phyloP scores from a whole-genome alignment of 1,140 invertebrate genomes.

The Cardiocondyla obscurior region DNA sequence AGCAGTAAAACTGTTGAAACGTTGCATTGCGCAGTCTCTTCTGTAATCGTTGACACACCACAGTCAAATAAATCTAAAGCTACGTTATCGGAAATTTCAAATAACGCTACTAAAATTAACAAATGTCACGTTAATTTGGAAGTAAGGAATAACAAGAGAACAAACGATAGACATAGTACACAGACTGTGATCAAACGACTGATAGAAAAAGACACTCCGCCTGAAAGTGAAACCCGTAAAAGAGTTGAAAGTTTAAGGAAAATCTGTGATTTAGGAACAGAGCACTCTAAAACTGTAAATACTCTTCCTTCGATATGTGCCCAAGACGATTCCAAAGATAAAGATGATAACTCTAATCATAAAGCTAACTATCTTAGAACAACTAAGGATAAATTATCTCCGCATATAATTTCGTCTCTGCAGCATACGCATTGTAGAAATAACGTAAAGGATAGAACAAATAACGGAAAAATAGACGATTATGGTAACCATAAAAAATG shows the following conservation, averaged over 20 bases:
- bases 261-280: conserved; percentile 68
- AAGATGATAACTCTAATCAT: conserved; percentile 55
- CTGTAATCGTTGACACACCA: conserved; percentile 23
- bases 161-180: conserved; percentile 60
- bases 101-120: conserved; percentile 52
- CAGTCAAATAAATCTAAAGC: conserved; percentile 33
- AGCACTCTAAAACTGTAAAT: conserved; percentile 62
- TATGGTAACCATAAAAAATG: neutral
- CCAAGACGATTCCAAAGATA: conserved; percentile 59
- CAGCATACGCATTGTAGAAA: neutral
- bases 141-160: conserved; percentile 18
- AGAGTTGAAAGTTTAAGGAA: conserved; percentile 65
- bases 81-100: conserved; percentile 61
- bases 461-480: neutral
- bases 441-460: neutral
- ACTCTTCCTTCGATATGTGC: conserved; percentile 54
- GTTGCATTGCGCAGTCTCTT: conserved; percentile 1
- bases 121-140: conserved; percentile 49
- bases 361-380: conserved; percentile 48
- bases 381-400: conserved; percentile 45
- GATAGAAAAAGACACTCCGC: conserved; percentile 55
- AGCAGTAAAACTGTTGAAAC: conserved; percentile 19
- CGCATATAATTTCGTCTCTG: conserved; percentile 26
- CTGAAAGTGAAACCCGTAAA: conserved; percentile 55
- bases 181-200: conserved; percentile 69